Base-by-base conservation (phyloP, 2,797 vertebrate species). In the Pangasius larnaudii region DNA sequence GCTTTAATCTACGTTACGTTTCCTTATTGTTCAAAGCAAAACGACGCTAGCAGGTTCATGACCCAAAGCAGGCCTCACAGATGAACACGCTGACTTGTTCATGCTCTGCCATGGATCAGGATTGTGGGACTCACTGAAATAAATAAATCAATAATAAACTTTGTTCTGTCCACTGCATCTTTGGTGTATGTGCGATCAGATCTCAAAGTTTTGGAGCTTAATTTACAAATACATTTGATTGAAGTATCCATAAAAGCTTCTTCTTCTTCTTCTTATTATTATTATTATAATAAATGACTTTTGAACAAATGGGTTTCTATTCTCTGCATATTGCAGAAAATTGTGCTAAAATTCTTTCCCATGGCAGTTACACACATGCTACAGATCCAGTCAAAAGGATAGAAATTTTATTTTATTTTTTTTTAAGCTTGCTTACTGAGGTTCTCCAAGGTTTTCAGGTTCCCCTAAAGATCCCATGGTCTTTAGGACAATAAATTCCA, bases 21-120 rank as follows among this genome's bases (percentile, higher is more conserved):
- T 59, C 58, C 72, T 63, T 63, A 86, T 65, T 49, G 82, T 81
- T 59, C 77, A 10, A 49, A 56, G 30, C 24, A 67, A 56, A 67
- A 46, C 0, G 14, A 69, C 49, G 46, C 46, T 14, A n/a, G 22
- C 51, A 10, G 59, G 61, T 56, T 69, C 30, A 19, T 11, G 58
- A 65, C 74, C 74, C 46, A 53, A 82, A 49, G 85, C 59, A 36
- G 30, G 33, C 59, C 19, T 67, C 42, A 36, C 10, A 77, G n/a
- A 84, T 67, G 9, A 67, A 51, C 61, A 51, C 27, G 1, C n/a
- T 18, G 61, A 65, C 59, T 49, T 16, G 16, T 39, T 7, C 36
- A 0, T 24, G 53, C 53, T 39, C 22, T 10, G 36, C 56, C 78
- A 24, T 9, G 36, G 36, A 61, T 10, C 42, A 9, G 59, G 24